These are phyloP conservation scores for Amblyteles armatorius DNA, from an alignment of 2,888 invertebrate species.

Conservation along the genomic window DNA sequence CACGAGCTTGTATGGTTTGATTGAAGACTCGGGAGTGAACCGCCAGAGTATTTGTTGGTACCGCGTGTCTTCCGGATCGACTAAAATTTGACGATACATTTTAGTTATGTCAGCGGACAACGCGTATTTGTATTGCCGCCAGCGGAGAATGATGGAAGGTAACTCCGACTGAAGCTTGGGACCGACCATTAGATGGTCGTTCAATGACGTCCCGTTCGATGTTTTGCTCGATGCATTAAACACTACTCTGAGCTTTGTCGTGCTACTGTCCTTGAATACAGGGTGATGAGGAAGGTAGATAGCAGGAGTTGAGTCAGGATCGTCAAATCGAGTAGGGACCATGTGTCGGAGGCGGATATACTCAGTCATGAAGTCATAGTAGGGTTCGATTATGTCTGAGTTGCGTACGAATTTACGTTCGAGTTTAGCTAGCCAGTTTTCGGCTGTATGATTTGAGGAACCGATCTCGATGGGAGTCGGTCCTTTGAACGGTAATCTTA, in stretches of 20 bases:
- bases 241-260: not conserved
- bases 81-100: conserved; percentile 65
- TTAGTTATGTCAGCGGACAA: conserved; percentile 62
- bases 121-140: conserved; percentile 56
- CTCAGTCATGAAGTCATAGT: conserved; percentile 61
- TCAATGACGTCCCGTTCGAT: conserved; percentile 45
- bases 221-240: conserved; percentile 7
- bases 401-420: conserved; percentile 70
- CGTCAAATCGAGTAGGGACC: conserved; percentile 31
- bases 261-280: conserved; percentile 43
- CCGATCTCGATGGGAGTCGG: conserved; percentile 59
- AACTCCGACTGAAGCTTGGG: conserved; percentile 51
- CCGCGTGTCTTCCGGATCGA: conserved; percentile 51
- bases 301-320: conserved; percentile 3
- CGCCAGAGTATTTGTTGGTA: conserved; percentile 65
- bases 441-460: conserved; percentile 68
- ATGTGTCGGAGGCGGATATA: conserved; percentile 61
- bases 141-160: conserved; percentile 37
- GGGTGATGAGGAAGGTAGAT: conserved; percentile 44
- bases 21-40: conserved; percentile 15
- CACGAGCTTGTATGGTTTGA: conserved; percentile 46
- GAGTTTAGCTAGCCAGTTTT: conserved; percentile 70
- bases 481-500: conserved; percentile 71
- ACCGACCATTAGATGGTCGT: conserved; percentile 50
- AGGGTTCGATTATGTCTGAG: conserved; percentile 63